These are phyloP conservation scores for Anthrax anthrax DNA, from an alignment of 2,888 invertebrate species.

Conservation along the genomic window DNA sequence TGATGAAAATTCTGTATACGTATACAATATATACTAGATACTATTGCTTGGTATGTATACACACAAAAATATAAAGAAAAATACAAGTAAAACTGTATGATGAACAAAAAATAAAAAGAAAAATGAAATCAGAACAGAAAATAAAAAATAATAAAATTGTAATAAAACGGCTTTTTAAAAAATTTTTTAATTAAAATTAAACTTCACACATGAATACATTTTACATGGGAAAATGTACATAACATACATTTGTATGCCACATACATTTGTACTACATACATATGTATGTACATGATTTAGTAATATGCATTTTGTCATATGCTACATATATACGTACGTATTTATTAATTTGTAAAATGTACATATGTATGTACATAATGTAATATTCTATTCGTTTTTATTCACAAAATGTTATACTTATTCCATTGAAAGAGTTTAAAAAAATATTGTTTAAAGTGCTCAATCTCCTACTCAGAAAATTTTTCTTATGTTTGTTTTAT, in stretches of 20 bases:
- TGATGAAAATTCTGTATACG: no score
- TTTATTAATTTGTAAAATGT: no score
- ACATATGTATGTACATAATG: no score
- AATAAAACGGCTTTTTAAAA: conserved; percentile 7
- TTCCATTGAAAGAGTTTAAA: no score
- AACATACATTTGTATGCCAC: not conserved
- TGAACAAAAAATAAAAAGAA: not conserved
- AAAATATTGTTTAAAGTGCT: not conserved
- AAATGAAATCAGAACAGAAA: not conserved
- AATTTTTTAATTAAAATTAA: conserved; percentile 12
- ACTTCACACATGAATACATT: conserved; percentile 8
- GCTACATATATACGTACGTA: no score
- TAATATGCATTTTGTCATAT: no score
- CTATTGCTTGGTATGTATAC: no score
- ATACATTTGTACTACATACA: no score
- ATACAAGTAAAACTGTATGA: not conserved
- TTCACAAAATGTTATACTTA: no score
- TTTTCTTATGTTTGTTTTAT: not conserved
- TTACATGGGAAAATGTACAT: not conserved
- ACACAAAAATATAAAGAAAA: not conserved
- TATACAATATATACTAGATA: no score
- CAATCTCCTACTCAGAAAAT: not conserved
- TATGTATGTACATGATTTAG: no score
- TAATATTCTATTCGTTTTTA: no score
- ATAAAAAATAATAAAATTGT: not conserved